phyloP scores from a whole-genome alignment of 2,797 vertebrate species.

The Danio aesculapii region DNA sequence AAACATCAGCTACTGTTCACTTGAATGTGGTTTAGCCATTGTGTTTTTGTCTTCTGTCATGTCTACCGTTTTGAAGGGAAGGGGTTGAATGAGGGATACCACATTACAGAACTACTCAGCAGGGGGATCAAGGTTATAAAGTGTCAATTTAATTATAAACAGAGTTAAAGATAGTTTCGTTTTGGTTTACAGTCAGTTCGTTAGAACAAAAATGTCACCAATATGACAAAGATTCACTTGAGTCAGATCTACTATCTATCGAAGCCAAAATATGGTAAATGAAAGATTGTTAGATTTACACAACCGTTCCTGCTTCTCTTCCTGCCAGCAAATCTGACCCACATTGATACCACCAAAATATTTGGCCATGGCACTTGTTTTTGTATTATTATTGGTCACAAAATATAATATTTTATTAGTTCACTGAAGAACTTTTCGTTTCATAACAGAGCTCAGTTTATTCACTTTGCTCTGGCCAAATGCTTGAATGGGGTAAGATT shows the following conservation, averaged over 20 bases:
- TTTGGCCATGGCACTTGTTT: constrained; percentile 15
- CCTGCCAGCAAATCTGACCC: constrained; percentile 25
- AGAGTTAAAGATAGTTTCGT: not conserved
- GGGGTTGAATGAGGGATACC: constrained; percentile 42
- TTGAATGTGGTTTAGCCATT: constrained; percentile 23
- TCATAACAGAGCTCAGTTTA: no score
- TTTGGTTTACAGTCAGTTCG: not conserved
- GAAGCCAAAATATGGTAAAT: not conserved
- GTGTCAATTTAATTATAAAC: not conserved
- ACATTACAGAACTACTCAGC: constrained; percentile 59
- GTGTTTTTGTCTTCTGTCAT: constrained; percentile 15
- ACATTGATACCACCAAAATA: constrained; percentile 31
- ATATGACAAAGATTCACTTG: not conserved
- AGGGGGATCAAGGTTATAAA: constrained; percentile 37
- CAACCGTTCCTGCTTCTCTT: not conserved
- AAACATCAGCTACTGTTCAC: constrained; percentile 55
- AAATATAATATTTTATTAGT: not conserved
- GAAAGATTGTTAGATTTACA: not conserved
- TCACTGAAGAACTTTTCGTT: not conserved
- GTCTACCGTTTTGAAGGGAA: constrained; percentile 2
- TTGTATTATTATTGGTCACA: constrained; percentile 7
- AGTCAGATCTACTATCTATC: not conserved
- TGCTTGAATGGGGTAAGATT: constrained; percentile 25
- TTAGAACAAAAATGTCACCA: not conserved
- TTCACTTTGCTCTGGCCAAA: constrained; percentile 25